Evolutionary conservation across 92 coral and sea anemone genomes (phyloP), one percentile per base, ranked within the genome.

Genomic region (Siderastrea radians): DNA sequence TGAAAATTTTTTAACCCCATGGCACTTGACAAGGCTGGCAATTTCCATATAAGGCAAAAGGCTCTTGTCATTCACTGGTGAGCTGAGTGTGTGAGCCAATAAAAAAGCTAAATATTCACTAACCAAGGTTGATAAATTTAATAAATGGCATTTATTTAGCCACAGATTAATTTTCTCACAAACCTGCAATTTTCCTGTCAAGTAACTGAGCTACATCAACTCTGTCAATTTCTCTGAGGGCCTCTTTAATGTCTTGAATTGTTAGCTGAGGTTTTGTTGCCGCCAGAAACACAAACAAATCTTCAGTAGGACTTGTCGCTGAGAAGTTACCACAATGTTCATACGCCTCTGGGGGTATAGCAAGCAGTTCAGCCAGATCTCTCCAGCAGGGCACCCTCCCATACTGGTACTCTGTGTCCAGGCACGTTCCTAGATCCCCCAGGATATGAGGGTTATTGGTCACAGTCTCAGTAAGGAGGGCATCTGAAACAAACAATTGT

Each of bases 321-420:
- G 96, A 93, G 90, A 82, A 89, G 3, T 87, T 72, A 43, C 79
- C 54, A 81, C 96, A 95, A 73, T 93, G 88, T 47, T 93, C 92
- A 53, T 90, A 93, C 3, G 86, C 87, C 49, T 90, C 91, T 7
- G 88, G 90, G 9, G 98, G 95, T 15, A 95, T 91, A 16, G 88
- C 98, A n/a, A 95, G 86, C 63, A 95, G 82, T 45, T 93, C 89
- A 1, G 96, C 98, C 80, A 95, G 87, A 85, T 95, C 98, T 60
- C 94, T 92, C 98, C 98, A 95, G 83, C 96, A 90, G 0, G 98
- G 92, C 13, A 95, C 88, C 49, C 86, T 88, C 38, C 98, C 96
- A 86, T 91, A 78, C 4, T 90, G 98, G 93, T 95, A 93, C 54
- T 95, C 98, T 10, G 92, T 95, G 86, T 95, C 96, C 85, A 95